Evolutionary conservation across 2,888 invertebrate species (phyloP).

Genomic region (Plusia festucae): DNA sequence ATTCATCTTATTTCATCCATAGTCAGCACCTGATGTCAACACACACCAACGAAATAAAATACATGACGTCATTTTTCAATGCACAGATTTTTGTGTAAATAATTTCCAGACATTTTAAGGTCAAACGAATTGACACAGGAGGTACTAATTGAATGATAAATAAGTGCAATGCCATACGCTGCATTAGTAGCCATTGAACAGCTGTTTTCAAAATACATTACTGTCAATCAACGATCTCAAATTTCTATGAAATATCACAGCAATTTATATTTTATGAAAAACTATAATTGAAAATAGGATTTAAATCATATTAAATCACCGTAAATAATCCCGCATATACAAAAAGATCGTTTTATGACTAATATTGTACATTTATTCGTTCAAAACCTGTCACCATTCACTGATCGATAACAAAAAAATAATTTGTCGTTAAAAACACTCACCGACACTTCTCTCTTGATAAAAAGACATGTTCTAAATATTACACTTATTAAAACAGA

Average conservation of each 20-base stretch:
- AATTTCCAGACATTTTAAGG: slow-evolving; percentile 41
- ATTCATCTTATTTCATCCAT: background rate
- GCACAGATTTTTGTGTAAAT: slow-evolving; percentile 49
- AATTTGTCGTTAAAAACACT: slow-evolving; percentile 54
- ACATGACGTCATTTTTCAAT: slow-evolving; percentile 31
- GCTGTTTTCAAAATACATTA: slow-evolving; percentile 38
- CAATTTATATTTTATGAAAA: background rate
- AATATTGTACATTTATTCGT: background rate
- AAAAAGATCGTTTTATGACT: slow-evolving; percentile 12
- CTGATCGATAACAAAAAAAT: slow-evolving; percentile 13
- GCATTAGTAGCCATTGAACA: slow-evolving; percentile 39
- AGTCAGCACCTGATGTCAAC: too few species aligned
- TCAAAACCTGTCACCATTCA: background rate
- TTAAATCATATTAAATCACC: background rate
- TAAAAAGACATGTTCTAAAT: slow-evolving; percentile 73
- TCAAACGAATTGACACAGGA: slow-evolving; percentile 42
- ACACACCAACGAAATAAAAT: background rate
- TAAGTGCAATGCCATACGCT: background rate
- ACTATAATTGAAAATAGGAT: background rate
- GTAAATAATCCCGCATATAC: background rate
- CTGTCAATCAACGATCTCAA: background rate
- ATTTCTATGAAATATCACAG: background rate
- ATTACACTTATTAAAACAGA: slow-evolving; percentile 35
- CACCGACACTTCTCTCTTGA: slow-evolving; percentile 74
- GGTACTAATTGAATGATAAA: slow-evolving; percentile 43